phyloP scores from a whole-genome alignment of 1,140 invertebrate genomes.

The Babylonia areolata region DNA sequence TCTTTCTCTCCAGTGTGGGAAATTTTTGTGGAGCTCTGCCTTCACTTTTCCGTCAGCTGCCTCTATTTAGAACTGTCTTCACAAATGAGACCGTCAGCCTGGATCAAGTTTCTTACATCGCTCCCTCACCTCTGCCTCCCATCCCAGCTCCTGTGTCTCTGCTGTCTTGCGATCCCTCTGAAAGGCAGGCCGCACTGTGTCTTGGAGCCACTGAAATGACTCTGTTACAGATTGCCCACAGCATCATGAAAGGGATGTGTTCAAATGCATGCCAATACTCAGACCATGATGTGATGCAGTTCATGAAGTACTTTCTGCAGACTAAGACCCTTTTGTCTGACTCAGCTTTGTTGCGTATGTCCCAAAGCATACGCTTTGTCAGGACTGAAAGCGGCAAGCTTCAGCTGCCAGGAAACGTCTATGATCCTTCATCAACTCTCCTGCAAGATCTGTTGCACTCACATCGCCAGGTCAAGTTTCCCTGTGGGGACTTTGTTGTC shows the following conservation, averaged over 20 bases:
- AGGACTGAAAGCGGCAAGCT: background rate
- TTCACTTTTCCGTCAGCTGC: constrained; percentile 5
- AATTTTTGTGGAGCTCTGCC: background rate
- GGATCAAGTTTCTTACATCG: background rate
- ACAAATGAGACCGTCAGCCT: background rate
- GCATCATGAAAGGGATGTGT: constrained; percentile 7
- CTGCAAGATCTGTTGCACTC: constrained; percentile 38
- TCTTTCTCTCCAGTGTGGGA: constrained; percentile 1
- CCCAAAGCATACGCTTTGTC: constrained; percentile 29
- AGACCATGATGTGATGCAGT: background rate
- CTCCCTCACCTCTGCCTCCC: constrained; percentile 18
- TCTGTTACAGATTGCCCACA: background rate
- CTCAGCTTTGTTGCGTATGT: background rate
- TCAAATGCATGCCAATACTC: background rate
- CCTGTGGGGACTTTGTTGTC: constrained; percentile 24
- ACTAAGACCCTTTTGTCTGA: background rate
- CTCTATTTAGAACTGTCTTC: background rate
- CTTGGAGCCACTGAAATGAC: constrained; percentile 15
- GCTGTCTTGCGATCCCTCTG: background rate
- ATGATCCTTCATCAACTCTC: constrained; percentile 20
- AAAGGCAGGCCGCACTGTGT: constrained; percentile 7
- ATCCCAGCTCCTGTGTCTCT: background rate
- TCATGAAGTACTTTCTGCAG: constrained; percentile 38
- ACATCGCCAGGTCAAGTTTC: constrained; percentile 40
- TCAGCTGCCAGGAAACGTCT: constrained; percentile 31